Evolutionary conservation across 2,113 vertebrate genomes (phyloP).

Genomic region (human (Homo sapiens)): GRCh38 chr11:17928501-17929000

Average conservation of each 20-base stretch:
- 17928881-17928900: neutral
- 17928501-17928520: neutral
- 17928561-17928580: neutral
- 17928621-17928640: neutral
- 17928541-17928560: neutral
- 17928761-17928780: neutral
- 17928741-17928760: neutral
- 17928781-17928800: neutral
- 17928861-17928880: neutral
- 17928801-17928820: neutral
- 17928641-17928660: neutral
- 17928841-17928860: neutral
- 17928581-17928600: neutral
- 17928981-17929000: conserved; percentile 36
- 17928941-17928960: conserved; percentile 51
- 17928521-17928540: neutral
- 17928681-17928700: neutral
- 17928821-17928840: neutral
- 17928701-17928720: neutral
- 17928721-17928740: neutral
- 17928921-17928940: conserved; percentile 34
- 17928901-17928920: conserved; percentile 39
- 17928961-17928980: neutral
- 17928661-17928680: neutral
- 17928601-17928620: neutral